A percentile compares a stretch with the other conserved stretches of the same genome.
Evolutionary conservation across 2,888 invertebrate genomes (phyloP).

Genomic region (Cephus rjabovi): DNA sequence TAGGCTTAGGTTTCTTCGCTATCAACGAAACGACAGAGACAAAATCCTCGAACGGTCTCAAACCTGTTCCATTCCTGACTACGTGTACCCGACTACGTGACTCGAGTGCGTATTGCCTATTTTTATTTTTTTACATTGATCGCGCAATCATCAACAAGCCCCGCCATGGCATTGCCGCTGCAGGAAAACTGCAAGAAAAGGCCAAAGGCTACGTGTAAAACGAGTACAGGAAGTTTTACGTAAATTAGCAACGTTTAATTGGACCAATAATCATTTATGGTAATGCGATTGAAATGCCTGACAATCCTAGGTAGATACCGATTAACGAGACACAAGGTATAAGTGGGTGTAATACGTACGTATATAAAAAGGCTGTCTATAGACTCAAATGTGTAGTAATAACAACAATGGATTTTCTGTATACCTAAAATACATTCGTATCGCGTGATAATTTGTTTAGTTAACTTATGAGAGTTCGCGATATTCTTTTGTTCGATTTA

Average conservation of each 20-base stretch:
- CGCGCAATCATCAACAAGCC: constrained; percentile 16
- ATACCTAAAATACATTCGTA: too few species aligned
- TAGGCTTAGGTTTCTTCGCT: not conserved
- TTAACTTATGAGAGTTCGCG: too few species aligned
- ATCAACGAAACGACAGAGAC: not conserved
- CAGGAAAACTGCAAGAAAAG: not conserved
- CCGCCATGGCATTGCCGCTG: not conserved
- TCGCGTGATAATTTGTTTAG: too few species aligned
- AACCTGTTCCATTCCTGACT: not conserved
- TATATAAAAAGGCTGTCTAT: too few species aligned
- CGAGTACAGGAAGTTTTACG: not conserved
- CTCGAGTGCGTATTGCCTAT: constrained; percentile 34
- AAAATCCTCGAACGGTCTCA: not conserved
- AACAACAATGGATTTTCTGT: too few species aligned
- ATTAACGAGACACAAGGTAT: not conserved
- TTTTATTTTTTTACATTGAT: constrained; percentile 23
- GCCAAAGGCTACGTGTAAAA: not conserved
- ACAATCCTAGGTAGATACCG: not conserved
- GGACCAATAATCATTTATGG: not conserved
- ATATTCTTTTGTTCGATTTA: too few species aligned
- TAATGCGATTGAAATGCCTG: not conserved
- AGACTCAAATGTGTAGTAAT: too few species aligned
- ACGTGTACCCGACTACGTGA: constrained; percentile 35
- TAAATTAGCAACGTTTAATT: not conserved
- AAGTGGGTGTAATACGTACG: not conserved